Evolutionary conservation across 1,140 invertebrate species (phyloP), one percentile per base, ranked within the genome.

Genomic region (Drosophila triauraria): DNA sequence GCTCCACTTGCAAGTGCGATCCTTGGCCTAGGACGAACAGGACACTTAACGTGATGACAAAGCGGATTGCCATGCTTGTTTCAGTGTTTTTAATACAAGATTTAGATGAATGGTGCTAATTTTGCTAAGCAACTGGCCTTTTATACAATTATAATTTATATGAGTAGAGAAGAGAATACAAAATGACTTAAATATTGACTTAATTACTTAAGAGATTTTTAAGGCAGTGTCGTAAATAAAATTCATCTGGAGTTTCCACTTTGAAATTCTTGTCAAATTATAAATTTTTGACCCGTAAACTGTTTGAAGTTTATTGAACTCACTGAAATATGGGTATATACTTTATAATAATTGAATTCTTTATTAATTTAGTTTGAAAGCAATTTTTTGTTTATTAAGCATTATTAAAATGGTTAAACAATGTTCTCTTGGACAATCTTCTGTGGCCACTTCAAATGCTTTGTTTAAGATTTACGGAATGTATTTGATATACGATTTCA

Each of bases 231-330:
- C 42, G 17, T 44, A 65, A 65, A 62, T 65, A 30, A 46, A 13
- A 46, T 35, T 17, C n/a, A 9, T 57, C 13, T 13, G 57, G 57
- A 46, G 8, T 62, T 65, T 44, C 57, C 57, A 17, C 20, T 62
- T 23, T 64, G 3, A 20, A 20, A 38, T 23, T 17, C 23, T 40
- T 54, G 4, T n/a, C 13, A n/a, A 40, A 40, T 40, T 10, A 15
- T 5, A 8, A 5, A 56, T 9, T 9, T 53, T 38, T 8, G 12
- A 50, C 17, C 4, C 13, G 20, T 8, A 23, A 15, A 20, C 17
- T 8, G 12, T 15, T 20, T 38, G 1, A 3, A 9, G 5, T 13
- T 27, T 4, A 38, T 3, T 42, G 5, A 27, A 40, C 8, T 20
- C 9, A 25, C 10, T 12, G 13, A 38, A 43, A 32, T 4, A 4